Percentiles rank a stretch among this genome's conserved stretches.
phyloP scores from a whole-genome alignment of 2,113 vertebrate genomes.

The Numida meleagris region DNA sequence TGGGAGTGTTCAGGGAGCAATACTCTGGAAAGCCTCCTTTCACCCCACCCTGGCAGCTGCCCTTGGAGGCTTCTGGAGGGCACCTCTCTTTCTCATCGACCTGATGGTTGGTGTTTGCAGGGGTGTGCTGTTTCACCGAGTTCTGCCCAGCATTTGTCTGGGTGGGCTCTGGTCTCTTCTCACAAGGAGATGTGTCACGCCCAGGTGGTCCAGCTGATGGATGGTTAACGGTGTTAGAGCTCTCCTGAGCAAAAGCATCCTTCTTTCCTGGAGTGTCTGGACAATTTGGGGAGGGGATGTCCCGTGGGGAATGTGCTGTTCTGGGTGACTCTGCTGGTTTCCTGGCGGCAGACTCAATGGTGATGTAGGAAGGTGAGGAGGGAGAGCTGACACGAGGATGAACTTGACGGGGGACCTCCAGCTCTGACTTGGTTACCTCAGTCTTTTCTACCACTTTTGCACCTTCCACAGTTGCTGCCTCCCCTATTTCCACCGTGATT shows the following conservation, averaged over 20 bases:
- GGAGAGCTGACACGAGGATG: conserved; percentile 76
- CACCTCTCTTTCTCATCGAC: conserved; percentile 21
- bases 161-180: not conserved
- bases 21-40: conserved; percentile 40
- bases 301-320: not conserved
- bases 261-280: not conserved
- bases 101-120: not conserved
- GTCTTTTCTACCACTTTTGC: not conserved
- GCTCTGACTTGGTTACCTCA: conserved; percentile 5
- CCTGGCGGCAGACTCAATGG: conserved; percentile 85
- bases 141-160: conserved; percentile 32
- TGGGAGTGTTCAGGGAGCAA: conserved; percentile 9
- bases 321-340: conserved; percentile 72
- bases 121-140: conserved; percentile 3
- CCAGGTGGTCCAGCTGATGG: not conserved
- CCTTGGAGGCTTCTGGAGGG: conserved; percentile 7
- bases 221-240: conserved; percentile 18
- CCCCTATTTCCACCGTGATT: not conserved
- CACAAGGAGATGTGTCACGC: not conserved
- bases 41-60: conserved; percentile 29
- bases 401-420: conserved; percentile 4
- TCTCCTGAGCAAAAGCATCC: conserved; percentile 30
- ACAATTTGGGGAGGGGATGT: not conserved
- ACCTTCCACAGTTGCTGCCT: not conserved
- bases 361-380: conserved; percentile 87